Conservation (phyloP, 2,113 vertebrate genomes). For the Erythrocercus mccallii region DNA sequence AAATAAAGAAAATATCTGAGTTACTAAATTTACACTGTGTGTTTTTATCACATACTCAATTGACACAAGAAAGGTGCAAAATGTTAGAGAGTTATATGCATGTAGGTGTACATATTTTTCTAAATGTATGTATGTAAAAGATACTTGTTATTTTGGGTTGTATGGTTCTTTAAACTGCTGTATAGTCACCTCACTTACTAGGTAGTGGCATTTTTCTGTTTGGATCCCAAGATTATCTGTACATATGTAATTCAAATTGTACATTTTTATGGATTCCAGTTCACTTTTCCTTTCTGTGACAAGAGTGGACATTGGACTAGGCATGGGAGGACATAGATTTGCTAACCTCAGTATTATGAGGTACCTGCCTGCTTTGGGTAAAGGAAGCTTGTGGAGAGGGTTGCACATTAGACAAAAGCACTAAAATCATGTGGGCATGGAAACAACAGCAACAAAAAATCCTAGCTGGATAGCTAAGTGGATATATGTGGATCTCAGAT, state of each 20-base stretch:
- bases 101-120: not conserved
- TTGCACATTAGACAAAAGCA: not conserved
- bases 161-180: not conserved
- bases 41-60: not conserved
- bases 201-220: not conserved
- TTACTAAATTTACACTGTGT: not conserved
- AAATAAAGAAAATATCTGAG: not conserved
- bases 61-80: not conserved
- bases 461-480: not conserved
- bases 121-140: not conserved
- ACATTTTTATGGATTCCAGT: not conserved
- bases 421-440: constrained; percentile 1
- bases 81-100: not conserved
- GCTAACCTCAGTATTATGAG: not conserved
- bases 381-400: not conserved
- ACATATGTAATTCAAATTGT: not conserved
- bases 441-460: not conserved
- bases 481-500: constrained; percentile 34
- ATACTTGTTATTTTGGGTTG: not conserved
- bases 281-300: not conserved
- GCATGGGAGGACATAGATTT: not conserved
- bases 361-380: not conserved
- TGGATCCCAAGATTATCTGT: not conserved
- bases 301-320: not conserved
- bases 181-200: not conserved